Evolutionary conservation across 1,140 invertebrate species (phyloP).

Genomic region (Temnothorax curvispinosus): DNA sequence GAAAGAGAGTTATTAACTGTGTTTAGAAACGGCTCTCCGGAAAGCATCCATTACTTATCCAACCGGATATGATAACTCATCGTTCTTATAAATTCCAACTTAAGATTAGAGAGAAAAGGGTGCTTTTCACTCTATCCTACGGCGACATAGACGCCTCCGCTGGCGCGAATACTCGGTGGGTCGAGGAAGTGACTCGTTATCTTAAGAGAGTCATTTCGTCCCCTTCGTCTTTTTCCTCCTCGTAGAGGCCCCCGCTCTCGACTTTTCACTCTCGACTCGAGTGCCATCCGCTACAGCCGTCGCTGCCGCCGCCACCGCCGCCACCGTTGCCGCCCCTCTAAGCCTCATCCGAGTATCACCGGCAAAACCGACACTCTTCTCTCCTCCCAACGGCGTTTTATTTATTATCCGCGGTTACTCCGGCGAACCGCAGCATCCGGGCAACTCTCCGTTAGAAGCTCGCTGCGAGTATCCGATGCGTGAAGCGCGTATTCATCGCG

Average conservation of each 20-base stretch:
- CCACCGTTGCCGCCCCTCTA: background rate
- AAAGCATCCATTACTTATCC: constrained; percentile 22
- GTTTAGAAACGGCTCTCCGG: background rate
- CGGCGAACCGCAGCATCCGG: constrained; percentile 57
- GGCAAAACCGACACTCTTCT: constrained; percentile 46
- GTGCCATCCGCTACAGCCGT: constrained; percentile 15
- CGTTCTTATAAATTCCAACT: constrained; percentile 27
- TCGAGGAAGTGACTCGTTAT: constrained; percentile 75
- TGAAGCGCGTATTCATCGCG: constrained; percentile 76
- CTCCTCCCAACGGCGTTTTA: constrained; percentile 69
- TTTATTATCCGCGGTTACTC: constrained; percentile 77
- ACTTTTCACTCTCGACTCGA: constrained; percentile 71
- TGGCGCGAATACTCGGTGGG: constrained; percentile 58
- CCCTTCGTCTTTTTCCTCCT: constrained; percentile 5
- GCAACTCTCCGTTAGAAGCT: constrained; percentile 64
- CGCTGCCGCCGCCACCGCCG: background rate
- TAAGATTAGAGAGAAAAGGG: background rate
- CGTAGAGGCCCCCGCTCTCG: constrained; percentile 46
- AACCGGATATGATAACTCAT: constrained; percentile 21
- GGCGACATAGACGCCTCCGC: constrained; percentile 42
- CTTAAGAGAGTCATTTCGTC: constrained; percentile 75
- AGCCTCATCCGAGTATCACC: constrained; percentile 32
- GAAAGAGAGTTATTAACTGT: background rate
- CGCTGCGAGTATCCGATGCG: constrained; percentile 74
- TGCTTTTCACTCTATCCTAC: constrained; percentile 46